Evolutionary conservation across 30 jellyfish, hydroid and myxozoan species (phyloP).

Genomic region (Pseudorhiza aurosa): DNA sequence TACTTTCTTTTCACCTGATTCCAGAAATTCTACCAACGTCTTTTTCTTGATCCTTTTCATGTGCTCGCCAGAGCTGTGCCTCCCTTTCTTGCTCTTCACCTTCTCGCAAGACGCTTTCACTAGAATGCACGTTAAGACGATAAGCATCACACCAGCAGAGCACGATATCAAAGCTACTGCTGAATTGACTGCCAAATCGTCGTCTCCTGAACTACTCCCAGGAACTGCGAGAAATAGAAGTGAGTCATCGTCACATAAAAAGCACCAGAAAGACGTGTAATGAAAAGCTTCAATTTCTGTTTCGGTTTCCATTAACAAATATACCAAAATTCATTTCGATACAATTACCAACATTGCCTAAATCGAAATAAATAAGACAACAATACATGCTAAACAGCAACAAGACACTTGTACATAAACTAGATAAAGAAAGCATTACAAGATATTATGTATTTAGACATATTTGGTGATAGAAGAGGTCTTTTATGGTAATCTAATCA

Average conservation of each 20-base stretch:
- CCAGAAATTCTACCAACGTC: conserved; percentile 3
- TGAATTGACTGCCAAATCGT: not conserved
- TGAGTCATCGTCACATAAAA: not conserved
- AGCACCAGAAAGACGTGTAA: not conserved
- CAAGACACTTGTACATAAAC: not conserved
- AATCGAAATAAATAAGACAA: not conserved
- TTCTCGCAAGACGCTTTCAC: not conserved
- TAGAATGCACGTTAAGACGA: not conserved
- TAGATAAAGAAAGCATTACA: not conserved
- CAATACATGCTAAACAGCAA: not conserved
- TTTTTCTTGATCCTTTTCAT: not conserved
- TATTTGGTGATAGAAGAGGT: not conserved
- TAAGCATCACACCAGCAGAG: conserved; percentile 10
- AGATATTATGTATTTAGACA: not conserved
- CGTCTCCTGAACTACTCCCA: not conserved
- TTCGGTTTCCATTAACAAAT: not conserved
- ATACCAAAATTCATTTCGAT: not conserved
- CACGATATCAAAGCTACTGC: conserved; percentile 13
- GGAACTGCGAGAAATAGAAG: not conserved
- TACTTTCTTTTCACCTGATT: not conserved
- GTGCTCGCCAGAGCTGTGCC: not conserved
- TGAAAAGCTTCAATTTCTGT: too few species aligned
- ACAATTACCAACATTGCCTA: not conserved
- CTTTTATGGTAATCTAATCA: not conserved
- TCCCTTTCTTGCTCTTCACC: not conserved